Conservation (phyloP, 2,888 invertebrate genomes). For the Amaurobius ferox region DNA sequence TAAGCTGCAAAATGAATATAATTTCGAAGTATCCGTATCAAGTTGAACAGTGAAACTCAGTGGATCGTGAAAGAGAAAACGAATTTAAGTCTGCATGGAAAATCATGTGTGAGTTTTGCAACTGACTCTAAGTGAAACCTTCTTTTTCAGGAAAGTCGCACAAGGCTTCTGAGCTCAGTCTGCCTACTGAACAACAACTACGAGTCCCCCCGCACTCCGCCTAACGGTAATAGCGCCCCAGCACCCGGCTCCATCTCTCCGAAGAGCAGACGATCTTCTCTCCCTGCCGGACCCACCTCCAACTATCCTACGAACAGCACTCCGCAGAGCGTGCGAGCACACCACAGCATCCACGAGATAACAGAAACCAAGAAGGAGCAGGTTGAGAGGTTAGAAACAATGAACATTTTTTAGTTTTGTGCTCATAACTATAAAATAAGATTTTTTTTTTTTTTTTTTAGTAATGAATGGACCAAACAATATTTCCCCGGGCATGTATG, state of each 20-base stretch:
- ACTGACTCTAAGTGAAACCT: no score
- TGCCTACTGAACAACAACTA: conserved; percentile 58
- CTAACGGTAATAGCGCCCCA: conserved; percentile 6
- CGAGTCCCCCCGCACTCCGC: conserved; percentile 3
- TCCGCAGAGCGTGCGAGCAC: conserved; percentile 9
- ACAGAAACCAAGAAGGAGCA: conserved; percentile 17
- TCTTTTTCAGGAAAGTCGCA: conserved; percentile 39
- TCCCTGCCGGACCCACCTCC: conserved; percentile 51
- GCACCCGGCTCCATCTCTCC: conserved; percentile 46
- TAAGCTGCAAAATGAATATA: no score
- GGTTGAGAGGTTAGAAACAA: conserved; percentile 48
- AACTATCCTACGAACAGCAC: not conserved
- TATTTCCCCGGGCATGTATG: no score
- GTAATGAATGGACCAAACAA: no score
- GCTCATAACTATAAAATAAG: no score
- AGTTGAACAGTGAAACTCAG: no score
- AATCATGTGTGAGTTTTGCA: no score
- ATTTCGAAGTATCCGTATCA: no score
- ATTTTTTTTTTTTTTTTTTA: no score
- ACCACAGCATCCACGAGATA: conserved; percentile 35
- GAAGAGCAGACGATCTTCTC: conserved; percentile 57
- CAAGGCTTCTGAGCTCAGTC: conserved; percentile 57
- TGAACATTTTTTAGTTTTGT: no score
- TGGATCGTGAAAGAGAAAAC: no score
- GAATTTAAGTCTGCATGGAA: no score